phyloP scores from a whole-genome alignment of 2,113 vertebrate genomes.

The Odobenus rosmarus region DNA sequence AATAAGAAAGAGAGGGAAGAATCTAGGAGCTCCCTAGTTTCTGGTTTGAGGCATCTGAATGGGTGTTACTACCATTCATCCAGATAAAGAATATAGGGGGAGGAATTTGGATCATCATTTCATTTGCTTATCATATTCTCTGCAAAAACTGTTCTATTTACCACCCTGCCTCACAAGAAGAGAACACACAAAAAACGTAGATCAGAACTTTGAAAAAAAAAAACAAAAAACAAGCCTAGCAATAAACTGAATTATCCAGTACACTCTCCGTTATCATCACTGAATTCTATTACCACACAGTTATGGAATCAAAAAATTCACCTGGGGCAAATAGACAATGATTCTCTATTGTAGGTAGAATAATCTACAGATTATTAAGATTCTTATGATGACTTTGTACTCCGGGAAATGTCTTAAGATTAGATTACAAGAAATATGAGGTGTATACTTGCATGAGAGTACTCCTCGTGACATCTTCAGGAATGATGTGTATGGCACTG shows the following conservation, averaged over 20 bases:
- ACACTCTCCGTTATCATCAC: conserved; percentile 17
- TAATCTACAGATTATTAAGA: conserved; percentile 18
- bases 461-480: neutral
- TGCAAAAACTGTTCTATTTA: conserved; percentile 44
- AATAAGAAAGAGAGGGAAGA: conserved; percentile 22
- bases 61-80: conserved; percentile 3
- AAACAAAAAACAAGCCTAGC: neutral
- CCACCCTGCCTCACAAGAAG: neutral
- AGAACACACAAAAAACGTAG: conserved; percentile 23
- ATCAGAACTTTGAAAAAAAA: neutral
- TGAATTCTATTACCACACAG: conserved; percentile 37
- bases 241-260: conserved; percentile 26
- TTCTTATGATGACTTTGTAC: conserved; percentile 20
- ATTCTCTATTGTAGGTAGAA: conserved; percentile 41
- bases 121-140: conserved; percentile 37
- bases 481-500: neutral
- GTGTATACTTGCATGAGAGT: neutral
- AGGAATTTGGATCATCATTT: neutral
- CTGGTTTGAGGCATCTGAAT: neutral
- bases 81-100: conserved; percentile 23
- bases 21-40: neutral
- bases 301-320: neutral
- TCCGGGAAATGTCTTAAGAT: conserved; percentile 30
- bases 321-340: conserved; percentile 17
- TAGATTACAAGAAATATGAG: conserved; percentile 42